Evolutionary conservation across 2,888 invertebrate species (phyloP).

Genomic region (Malacosoma neustria): DNA sequence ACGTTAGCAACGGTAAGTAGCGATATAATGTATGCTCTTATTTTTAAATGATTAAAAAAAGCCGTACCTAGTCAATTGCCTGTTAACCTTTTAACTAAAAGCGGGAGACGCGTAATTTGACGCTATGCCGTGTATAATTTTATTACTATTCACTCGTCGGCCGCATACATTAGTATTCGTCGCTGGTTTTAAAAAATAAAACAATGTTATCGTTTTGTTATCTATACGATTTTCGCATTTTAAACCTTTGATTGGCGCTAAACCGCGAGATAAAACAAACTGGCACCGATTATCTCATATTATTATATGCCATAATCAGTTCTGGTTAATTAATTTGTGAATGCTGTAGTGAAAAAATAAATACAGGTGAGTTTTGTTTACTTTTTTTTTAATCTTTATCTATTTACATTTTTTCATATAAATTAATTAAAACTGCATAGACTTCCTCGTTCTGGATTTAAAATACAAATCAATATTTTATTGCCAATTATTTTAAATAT

Average conservation of each 20-base stretch:
- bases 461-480: no score
- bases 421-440: no score
- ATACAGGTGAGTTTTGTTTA: neutral
- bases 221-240: conserved; percentile 58
- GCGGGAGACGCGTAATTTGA: conserved; percentile 73
- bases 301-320: conserved; percentile 23
- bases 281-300: conserved; percentile 7
- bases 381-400: no score
- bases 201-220: conserved; percentile 49
- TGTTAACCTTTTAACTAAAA: conserved; percentile 76
- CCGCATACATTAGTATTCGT: conserved; percentile 46
- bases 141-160: conserved; percentile 60
- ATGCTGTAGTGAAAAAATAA: conserved; percentile 1
- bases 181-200: neutral
- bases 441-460: no score
- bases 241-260: conserved; percentile 63
- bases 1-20: conserved; percentile 67
- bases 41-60: conserved; percentile 75
- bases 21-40: conserved; percentile 46
- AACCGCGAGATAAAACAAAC: conserved; percentile 50
- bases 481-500: no score
- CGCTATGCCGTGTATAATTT: conserved; percentile 71
- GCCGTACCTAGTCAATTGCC: conserved; percentile 72
- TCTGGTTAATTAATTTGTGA: conserved; percentile 13
- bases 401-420: no score